These are phyloP conservation scores for Pollimyrus isidori DNA, from an alignment of 2,113 vertebrate genomes.

Conservation along the genomic window DNA sequence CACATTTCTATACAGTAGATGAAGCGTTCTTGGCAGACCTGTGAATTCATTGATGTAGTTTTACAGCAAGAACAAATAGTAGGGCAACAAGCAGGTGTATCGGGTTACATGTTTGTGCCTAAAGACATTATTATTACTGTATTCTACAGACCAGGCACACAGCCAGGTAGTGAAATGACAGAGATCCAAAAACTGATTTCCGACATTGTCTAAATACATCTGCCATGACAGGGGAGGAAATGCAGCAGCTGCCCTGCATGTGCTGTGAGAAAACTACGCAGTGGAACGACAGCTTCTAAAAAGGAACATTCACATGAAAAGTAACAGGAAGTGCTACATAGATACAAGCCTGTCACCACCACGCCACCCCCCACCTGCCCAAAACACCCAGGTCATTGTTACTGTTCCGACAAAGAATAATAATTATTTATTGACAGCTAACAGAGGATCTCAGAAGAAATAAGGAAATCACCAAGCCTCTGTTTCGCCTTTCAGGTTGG, in stretches of 20 bases:
- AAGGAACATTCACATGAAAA: not conserved
- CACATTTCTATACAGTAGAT: not conserved
- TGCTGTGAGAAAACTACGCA: not conserved
- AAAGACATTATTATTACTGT: not conserved
- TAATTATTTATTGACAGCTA: not conserved
- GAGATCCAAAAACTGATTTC: not conserved
- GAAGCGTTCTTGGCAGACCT: not conserved
- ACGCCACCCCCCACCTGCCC: too few relatives aligned
- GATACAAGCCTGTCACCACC: not conserved
- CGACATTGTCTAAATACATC: not conserved
- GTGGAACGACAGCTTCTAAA: not conserved
- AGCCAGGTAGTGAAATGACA: not conserved
- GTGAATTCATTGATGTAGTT: not conserved
- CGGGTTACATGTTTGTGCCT: not conserved
- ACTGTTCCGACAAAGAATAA: not conserved
- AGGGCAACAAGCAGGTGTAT: too few relatives aligned
- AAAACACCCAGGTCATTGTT: too few relatives aligned
- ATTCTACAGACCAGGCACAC: not conserved
- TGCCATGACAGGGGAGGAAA: not conserved
- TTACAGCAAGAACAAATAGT: not conserved
- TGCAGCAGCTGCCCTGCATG: not conserved
- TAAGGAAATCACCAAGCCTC: not conserved
- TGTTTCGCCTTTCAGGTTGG: not conserved
- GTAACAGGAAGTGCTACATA: not conserved
- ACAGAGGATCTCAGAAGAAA: not conserved